Conservation (phyloP, 2,113 vertebrate species). For the Pandion haliaetus region DNA sequence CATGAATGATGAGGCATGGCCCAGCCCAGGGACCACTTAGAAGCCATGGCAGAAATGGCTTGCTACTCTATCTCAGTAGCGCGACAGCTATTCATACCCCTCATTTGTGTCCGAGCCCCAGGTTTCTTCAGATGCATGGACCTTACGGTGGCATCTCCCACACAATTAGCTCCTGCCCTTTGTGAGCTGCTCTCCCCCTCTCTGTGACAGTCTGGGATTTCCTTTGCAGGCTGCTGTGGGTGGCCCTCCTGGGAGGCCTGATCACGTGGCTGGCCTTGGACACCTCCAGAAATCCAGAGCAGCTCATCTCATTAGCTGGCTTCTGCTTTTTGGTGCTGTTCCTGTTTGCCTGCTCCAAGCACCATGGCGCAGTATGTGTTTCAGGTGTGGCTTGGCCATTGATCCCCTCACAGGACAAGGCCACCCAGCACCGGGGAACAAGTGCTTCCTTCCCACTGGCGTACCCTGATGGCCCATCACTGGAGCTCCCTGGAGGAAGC, state of each 20-base stretch:
- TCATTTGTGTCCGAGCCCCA: accelerated
- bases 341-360: constrained; percentile 84
- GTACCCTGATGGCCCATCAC: background rate
- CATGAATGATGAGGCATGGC: background rate
- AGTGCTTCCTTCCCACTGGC: background rate
- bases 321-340: constrained; percentile 80
- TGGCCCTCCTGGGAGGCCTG: constrained; percentile 72
- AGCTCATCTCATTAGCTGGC: constrained; percentile 89
- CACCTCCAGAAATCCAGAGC: constrained; percentile 78
- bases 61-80: background rate
- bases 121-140: background rate
- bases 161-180: background rate
- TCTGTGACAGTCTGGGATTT: background rate
- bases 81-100: background rate
- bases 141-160: background rate
- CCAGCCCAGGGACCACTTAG: background rate
- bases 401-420: background rate
- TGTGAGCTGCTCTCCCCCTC: background rate
- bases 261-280: constrained; percentile 84
- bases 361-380: constrained; percentile 79
- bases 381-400: background rate
- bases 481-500: background rate
- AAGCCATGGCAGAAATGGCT: background rate
- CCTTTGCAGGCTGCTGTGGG: constrained; percentile 78
- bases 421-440: background rate